Percentiles rank a stretch among this genome's conserved stretches.
Conservation (phyloP, 2,797 vertebrate species). For the Florisuga fusca region DNA sequence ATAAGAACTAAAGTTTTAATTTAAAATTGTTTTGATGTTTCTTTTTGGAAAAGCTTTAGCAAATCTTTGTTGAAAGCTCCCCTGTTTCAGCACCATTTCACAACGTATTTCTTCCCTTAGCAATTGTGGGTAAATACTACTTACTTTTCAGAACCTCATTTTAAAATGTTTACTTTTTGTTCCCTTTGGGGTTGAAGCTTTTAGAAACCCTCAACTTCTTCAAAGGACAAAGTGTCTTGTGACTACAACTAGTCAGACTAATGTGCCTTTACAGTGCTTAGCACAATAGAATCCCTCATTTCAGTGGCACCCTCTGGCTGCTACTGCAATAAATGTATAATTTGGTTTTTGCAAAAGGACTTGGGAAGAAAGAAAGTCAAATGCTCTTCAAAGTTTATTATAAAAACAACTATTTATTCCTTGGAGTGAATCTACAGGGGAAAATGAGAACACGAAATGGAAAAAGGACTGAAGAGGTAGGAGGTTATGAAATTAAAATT, state of each 20-base stretch:
- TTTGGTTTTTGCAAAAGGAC: neutral
- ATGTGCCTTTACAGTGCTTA: neutral
- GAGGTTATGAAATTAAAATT: neutral
- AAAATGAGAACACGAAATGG: neutral
- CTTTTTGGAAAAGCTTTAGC: neutral
- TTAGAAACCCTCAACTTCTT: neutral
- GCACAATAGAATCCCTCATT: neutral
- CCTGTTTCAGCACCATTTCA: neutral
- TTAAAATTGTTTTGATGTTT: neutral
- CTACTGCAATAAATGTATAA: neutral
- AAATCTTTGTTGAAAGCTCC: neutral
- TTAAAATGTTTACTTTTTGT: neutral
- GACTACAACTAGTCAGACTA: neutral
- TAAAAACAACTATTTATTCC: neutral
- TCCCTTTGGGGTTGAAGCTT: neutral
- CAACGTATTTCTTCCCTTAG: neutral
- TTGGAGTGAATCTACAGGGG: neutral
- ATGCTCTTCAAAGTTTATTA: neutral
- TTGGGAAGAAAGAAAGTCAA: neutral
- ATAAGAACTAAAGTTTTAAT: neutral
- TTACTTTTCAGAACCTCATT: neutral
- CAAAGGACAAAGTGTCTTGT: neutral
- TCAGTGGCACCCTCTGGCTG: neutral
- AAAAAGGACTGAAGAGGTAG: neutral
- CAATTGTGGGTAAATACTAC: neutral